Evolutionary conservation across 2,797 vertebrate species (phyloP).

Genomic region (Nyctalus aviator): DNA sequence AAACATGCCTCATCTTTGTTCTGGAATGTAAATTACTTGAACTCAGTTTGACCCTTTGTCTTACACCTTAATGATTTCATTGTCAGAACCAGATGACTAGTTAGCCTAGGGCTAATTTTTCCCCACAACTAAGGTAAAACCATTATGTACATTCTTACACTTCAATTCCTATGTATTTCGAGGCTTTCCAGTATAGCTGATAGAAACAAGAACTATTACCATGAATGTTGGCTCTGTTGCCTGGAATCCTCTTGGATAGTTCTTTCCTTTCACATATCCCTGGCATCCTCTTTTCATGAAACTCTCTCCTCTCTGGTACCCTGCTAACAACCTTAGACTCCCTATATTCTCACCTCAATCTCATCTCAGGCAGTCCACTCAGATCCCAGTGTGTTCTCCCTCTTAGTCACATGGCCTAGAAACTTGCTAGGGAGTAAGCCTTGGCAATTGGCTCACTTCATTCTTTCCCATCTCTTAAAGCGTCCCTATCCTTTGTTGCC

Average conservation of each 20-base stretch:
- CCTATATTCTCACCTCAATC: not conserved
- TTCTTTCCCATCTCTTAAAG: constrained; percentile 13
- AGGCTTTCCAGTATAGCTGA: not conserved
- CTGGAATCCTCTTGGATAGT: not conserved
- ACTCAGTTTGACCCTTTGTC: not conserved
- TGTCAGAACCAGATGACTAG: not conserved
- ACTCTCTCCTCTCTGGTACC: not conserved
- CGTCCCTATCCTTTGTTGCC: not conserved
- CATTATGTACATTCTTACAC: not conserved
- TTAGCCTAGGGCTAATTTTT: not conserved
- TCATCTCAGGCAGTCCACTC: not conserved
- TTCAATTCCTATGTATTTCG: not conserved
- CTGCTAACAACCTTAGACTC: not conserved
- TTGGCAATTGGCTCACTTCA: not conserved
- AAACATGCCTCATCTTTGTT: not conserved
- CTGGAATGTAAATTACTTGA: not conserved
- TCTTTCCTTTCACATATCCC: not conserved
- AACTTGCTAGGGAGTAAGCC: not conserved
- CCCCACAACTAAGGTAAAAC: not conserved
- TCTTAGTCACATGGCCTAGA: not conserved
- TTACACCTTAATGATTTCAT: constrained; percentile 17
- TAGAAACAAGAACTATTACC: not conserved
- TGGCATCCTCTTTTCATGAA: not conserved
- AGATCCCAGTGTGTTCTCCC: not conserved
- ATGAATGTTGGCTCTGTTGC: not conserved